A percentile compares a stretch with the other conserved stretches of the same genome.
phyloP scores from a whole-genome alignment of 2,888 invertebrate genomes.

The Cephonodes hylas region DNA sequence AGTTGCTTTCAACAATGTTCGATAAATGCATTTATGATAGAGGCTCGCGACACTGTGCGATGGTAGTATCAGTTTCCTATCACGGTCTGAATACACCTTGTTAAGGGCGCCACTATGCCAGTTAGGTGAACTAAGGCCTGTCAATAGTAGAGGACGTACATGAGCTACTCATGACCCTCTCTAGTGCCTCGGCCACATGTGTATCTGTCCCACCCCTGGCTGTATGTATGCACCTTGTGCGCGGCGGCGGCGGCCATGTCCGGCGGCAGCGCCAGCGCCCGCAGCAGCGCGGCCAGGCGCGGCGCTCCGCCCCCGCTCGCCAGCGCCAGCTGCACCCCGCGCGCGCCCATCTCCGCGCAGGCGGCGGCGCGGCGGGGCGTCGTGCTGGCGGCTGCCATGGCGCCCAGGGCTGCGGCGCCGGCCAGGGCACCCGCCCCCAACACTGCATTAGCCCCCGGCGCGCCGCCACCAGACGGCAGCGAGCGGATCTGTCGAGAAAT shows the following conservation, averaged over 20 bases:
- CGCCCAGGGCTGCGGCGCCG: conserved; percentile 45
- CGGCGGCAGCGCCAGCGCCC: neutral
- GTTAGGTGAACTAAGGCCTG: too few relatives aligned
- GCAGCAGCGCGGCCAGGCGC: conserved; percentile 50
- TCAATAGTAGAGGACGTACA: too few relatives aligned
- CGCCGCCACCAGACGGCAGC: conserved; percentile 37
- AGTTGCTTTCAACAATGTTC: too few relatives aligned
- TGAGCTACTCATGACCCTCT: too few relatives aligned
- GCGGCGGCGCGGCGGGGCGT: conserved; percentile 36
- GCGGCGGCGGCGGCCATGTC: neutral
- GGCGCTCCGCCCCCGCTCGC: conserved; percentile 49
- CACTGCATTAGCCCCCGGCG: too few relatives aligned
- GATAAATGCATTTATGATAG: too few relatives aligned
- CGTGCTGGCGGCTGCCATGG: conserved; percentile 20
- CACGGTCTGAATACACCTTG: too few relatives aligned
- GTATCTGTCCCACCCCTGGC: too few relatives aligned
- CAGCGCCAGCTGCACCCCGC: conserved; percentile 59
- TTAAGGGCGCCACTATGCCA: too few relatives aligned
- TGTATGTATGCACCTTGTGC: neutral
- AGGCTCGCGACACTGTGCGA: too few relatives aligned
- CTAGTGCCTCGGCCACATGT: too few relatives aligned
- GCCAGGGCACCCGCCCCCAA: conserved; percentile 37
- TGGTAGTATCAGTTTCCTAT: too few relatives aligned
- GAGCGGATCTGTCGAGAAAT: conserved; percentile 51
- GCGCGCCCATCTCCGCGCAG: conserved; percentile 65